Evolutionary conservation across 35 echinoderm and acorn worm species (phyloP).

Genomic region (Stichopus chloronotus): DNA sequence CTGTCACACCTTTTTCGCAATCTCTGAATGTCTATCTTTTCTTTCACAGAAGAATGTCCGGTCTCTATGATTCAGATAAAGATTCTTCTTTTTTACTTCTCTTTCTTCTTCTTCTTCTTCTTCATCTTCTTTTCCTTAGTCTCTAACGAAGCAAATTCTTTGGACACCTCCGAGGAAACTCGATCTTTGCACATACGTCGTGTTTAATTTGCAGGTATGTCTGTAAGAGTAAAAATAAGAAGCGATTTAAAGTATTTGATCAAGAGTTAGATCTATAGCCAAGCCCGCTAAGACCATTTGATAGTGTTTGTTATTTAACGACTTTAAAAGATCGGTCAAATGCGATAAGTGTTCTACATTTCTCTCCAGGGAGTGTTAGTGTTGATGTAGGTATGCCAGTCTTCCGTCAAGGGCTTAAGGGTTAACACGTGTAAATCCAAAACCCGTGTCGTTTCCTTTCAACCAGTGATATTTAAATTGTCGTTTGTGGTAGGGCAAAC

Average conservation of each 20-base stretch:
- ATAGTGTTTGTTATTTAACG: neutral
- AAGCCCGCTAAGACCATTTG: neutral
- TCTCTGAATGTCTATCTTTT: neutral
- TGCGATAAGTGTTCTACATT: neutral
- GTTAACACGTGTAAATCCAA: too few relatives aligned
- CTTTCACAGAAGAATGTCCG: neutral
- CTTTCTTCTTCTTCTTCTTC: neutral
- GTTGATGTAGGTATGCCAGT: neutral
- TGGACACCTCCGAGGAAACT: constrained; percentile 10
- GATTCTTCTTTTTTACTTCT: neutral
- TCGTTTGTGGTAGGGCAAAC: too few relatives aligned
- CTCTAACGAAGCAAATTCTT: constrained; percentile 1
- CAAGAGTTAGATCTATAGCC: neutral
- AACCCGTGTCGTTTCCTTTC: too few relatives aligned
- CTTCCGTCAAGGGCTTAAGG: too few relatives aligned
- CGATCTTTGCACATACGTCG: constrained; percentile 19
- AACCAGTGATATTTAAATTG: too few relatives aligned
- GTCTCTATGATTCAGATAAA: neutral
- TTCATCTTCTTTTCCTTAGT: neutral
- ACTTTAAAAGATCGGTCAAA: neutral
- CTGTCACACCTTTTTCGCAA: too few relatives aligned
- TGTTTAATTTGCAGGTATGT: constrained; percentile 38
- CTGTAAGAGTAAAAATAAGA: neutral
- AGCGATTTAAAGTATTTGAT: constrained; percentile 8
- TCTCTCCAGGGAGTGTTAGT: neutral